Evolutionary conservation across 1,140 invertebrate genomes (phyloP), one percentile per base, ranked within the genome.

Genomic region (Drosophila subpulchrella): DNA sequence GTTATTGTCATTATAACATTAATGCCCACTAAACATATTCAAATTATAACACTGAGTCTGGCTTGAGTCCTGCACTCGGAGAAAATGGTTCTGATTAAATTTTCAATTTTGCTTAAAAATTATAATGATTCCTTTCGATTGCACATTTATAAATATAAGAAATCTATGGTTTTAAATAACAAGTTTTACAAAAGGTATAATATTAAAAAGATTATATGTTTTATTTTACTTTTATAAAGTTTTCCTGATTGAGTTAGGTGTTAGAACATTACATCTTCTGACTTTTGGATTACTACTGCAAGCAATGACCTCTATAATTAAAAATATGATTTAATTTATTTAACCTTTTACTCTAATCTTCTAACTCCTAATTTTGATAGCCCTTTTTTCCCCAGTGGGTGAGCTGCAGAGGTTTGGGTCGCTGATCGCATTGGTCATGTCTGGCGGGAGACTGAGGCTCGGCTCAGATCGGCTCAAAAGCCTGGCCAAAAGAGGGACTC

Each of bases 1-100:
- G 84, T 90, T 89, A 90, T 89, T 89, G 84, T 89, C 84, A 89
- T 89, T 89, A 89, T 89, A 89, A 89, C 84, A 89, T 89, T 89
- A 89, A 89, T 89, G 85, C 84, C 84, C 84, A 89, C 84, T 89
- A 89, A 89, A 89, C 85, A 89, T 89, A 89, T 89, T 89, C 84
- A 89, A 89, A 89, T 89, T 89, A 89, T 89, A 89, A 90, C 81
- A 89, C 84, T 89, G 84, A 73, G 47, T 17, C 30, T 3, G 44
- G 20, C 34, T 27, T 11, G 34, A 48, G n/a, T 15, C 13, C 12
- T 11, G 53, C 57, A 56, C 59, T 53, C 12, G 10, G 50, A 53
- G 11, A 36, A 24, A 53, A 20, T 3, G 13, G 6, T 47, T 47
- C 5, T 12, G 17, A 27, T 47, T 27, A 10, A 10, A 27, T 2